phyloP scores from a whole-genome alignment of 2,888 invertebrate species.

The Euclidia mi region DNA sequence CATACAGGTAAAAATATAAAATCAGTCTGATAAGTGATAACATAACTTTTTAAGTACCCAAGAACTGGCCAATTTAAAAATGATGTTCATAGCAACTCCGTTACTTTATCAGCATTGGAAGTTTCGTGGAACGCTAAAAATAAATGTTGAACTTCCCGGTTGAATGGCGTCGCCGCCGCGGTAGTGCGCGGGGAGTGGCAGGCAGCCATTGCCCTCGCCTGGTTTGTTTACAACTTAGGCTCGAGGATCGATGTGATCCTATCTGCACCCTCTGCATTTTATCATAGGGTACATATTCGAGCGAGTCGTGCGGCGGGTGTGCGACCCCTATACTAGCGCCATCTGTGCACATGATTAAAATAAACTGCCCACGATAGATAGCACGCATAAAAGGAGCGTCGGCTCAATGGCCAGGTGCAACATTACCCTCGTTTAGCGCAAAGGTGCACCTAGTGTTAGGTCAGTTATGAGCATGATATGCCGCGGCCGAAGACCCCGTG shows the following conservation, averaged over 20 bases:
- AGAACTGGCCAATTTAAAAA: slow-evolving; percentile 22
- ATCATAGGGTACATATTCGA: slow-evolving; percentile 76
- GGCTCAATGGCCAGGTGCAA: slow-evolving; percentile 80
- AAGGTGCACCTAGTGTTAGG: slow-evolving; percentile 81
- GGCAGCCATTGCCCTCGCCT: slow-evolving; percentile 88
- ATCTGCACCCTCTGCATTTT: slow-evolving; percentile 74
- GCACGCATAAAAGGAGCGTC: slow-evolving; percentile 74
- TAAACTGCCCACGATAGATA: slow-evolving; percentile 84
- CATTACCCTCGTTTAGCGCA: slow-evolving; percentile 68
- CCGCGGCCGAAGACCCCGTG: slow-evolving; percentile 66
- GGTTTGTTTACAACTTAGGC: slow-evolving; percentile 88
- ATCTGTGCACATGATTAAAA: slow-evolving; percentile 87
- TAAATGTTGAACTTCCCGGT: slow-evolving; percentile 89
- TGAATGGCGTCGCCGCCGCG: slow-evolving; percentile 85
- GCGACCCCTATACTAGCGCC: slow-evolving; percentile 82
- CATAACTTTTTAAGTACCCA: background rate
- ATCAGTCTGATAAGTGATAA: no score
- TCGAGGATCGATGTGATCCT: slow-evolving; percentile 61
- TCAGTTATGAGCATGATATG: slow-evolving; percentile 77
- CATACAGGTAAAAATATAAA: no score
- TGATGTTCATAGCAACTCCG: slow-evolving; percentile 36
- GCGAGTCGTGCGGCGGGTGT: slow-evolving; percentile 39
- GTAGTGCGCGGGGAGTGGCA: slow-evolving; percentile 83
- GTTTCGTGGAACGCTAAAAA: slow-evolving; percentile 85
- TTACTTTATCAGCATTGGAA: slow-evolving; percentile 67